A percentile compares a stretch with the other conserved stretches of the same genome.
Evolutionary conservation across 2,888 invertebrate genomes (phyloP).

Genomic region (Lasioglossum villosulum): DNA sequence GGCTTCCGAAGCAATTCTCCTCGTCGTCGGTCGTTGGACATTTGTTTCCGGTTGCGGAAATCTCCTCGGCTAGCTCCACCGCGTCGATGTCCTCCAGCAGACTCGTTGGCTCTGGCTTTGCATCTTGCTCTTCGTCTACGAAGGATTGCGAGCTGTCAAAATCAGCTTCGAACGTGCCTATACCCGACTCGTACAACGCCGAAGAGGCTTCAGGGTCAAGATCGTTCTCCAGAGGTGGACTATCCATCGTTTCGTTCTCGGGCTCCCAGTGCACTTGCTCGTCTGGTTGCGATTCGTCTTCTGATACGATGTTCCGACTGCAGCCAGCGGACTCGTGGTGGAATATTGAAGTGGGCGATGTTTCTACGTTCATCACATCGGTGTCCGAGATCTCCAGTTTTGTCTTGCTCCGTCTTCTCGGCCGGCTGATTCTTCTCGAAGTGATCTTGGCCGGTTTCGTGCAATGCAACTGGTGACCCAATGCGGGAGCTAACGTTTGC

Average conservation of each 20-base stretch:
- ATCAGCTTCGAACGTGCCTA: not conserved
- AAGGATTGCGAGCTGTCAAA: not conserved
- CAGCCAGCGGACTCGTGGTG: not conserved
- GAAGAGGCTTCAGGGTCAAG: not conserved
- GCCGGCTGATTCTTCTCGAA: not conserved
- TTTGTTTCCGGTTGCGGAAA: slow-evolving; percentile 5
- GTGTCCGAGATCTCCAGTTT: not conserved
- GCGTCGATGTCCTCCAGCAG: slow-evolving; percentile 2
- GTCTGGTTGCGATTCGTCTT: not conserved
- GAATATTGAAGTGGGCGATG: not conserved
- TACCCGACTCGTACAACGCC: not conserved
- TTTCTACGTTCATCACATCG: not conserved
- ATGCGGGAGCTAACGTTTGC: not conserved
- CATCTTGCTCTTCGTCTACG: not conserved
- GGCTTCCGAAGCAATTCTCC: not conserved
- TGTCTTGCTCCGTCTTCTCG: not conserved
- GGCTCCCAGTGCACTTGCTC: not conserved
- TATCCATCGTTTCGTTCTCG: not conserved
- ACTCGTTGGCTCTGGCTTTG: not conserved
- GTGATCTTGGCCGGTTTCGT: not conserved
- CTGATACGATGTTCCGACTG: not conserved
- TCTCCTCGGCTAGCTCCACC: not conserved
- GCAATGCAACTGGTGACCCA: not conserved
- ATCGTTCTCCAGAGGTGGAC: not conserved
- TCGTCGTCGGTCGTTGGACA: not conserved